Evolutionary conservation across 2,888 invertebrate genomes (phyloP).

Genomic region (Proisotoma minuta): DNA sequence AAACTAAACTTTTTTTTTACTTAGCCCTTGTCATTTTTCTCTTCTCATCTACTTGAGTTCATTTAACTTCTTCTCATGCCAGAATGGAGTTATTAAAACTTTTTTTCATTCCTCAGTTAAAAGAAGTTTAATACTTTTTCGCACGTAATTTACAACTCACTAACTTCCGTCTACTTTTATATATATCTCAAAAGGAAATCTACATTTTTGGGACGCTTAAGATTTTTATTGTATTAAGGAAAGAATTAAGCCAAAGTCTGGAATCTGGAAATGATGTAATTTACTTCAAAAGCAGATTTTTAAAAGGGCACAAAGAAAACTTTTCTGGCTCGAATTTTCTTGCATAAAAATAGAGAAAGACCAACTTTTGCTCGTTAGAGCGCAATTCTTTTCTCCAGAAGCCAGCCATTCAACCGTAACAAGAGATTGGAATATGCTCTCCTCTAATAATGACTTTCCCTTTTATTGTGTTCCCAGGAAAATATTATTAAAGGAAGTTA

Average conservation of each 20-base stretch:
- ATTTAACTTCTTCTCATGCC: background rate
- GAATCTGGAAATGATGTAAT: too few species aligned
- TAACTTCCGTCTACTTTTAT: background rate
- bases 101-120: background rate
- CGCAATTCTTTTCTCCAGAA: too few species aligned
- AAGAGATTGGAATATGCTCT: too few species aligned
- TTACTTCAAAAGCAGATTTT: background rate
- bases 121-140: background rate
- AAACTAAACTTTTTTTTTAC: background rate
- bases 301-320: background rate
- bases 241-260: too few species aligned
- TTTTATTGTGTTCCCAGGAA: too few species aligned
- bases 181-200: slow-evolving; percentile 5
- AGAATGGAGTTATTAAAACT: slow-evolving; percentile 3
- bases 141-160: slow-evolving; percentile 6
- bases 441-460: too few species aligned
- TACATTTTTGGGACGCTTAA: background rate
- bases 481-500: too few species aligned
- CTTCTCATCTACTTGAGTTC: background rate
- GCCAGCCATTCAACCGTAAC: too few species aligned
- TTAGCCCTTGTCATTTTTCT: too few species aligned
- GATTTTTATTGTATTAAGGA: slow-evolving; percentile 2
- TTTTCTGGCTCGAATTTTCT: background rate
- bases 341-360: too few species aligned
- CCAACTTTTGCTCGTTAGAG: too few species aligned